phyloP scores from a whole-genome alignment of 2,888 invertebrate genomes.

The Apodemia hepburni region DNA sequence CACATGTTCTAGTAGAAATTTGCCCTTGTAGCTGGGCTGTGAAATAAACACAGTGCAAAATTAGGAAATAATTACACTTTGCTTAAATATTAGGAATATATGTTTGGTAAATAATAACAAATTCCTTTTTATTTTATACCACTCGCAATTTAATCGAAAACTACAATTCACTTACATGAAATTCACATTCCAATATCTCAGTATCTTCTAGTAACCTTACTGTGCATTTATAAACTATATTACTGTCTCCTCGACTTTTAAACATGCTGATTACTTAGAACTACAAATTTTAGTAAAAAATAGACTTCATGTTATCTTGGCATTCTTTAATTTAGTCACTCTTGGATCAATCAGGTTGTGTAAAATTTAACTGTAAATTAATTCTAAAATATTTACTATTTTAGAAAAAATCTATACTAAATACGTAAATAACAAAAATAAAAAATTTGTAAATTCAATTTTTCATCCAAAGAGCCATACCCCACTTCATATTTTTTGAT shows the following conservation, averaged over 20 bases:
- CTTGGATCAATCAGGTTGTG: not conserved
- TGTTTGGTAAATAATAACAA: not conserved
- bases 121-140: not conserved
- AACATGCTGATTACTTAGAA: slow-evolving; percentile 61
- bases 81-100: not conserved
- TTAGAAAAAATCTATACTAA: not conserved
- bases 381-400: slow-evolving; percentile 2
- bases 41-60: slow-evolving; percentile 42
- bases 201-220: slow-evolving; percentile 94
- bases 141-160: not conserved
- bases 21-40: slow-evolving; percentile 93
- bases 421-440: no score
- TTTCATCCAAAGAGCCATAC: not conserved
- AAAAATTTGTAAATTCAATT: not conserved
- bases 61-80: not conserved
- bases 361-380: not conserved
- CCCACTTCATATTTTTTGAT: not conserved
- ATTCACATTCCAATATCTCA: slow-evolving; percentile 95
- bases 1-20: slow-evolving; percentile 93
- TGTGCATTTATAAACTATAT: slow-evolving; percentile 92
- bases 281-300: slow-evolving; percentile 14
- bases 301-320: slow-evolving; percentile 17
- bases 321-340: slow-evolving; percentile 14
- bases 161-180: slow-evolving; percentile 79
- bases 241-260: slow-evolving; percentile 87